Evolutionary conservation across 2,113 vertebrate species (phyloP), one percentile per base, ranked within the genome.

Genomic region (Blennius ocellaris): DNA sequence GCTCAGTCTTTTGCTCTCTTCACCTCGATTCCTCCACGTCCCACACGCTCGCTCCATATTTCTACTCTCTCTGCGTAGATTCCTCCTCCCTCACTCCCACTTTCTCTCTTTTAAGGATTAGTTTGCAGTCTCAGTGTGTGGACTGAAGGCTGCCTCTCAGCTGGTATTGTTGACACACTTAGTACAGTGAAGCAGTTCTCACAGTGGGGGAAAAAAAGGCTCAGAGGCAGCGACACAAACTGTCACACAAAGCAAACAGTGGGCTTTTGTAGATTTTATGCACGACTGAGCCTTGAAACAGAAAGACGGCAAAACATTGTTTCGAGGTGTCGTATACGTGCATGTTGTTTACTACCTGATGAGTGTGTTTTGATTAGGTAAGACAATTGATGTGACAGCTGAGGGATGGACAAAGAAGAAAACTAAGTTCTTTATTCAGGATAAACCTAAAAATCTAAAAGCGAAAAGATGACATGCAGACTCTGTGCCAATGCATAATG

Each of bases 71-170:
- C 40, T 60, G 57, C 49, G 17, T 64, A 39, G 36, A 15, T 50
- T 30, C 12, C 62, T 63, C 55, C 53, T 38, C 70, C 58, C 43
- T 48, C 58, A 59, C 45, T 73, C 67, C 63, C 73, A 61, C 47
- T 68, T 74, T 61, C 75, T 77, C 68, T 83, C 70, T 84, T 85
- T 84, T 69, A 77, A 76, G 87, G 89, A 90, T 89, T 87, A 87
- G 74, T 56, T 64, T 79, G 71, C 81, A 79, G 68, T 73, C n/a
- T 12, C 62, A 49, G 77, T 54, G 75, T 87, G 81, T 79, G 79
- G 85, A 89, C 81, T 83, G 87, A 89, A 84, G 80, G 78, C 86
- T 87, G 85, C 82, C 69, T 89, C 85, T 90, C 88, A 90, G 88
- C 86, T 89, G 87, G 83, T 79, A 39, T 59, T 91, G 87, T 89